Conservation (phyloP, 2,888 invertebrate genomes). For the Phania funesta region DNA sequence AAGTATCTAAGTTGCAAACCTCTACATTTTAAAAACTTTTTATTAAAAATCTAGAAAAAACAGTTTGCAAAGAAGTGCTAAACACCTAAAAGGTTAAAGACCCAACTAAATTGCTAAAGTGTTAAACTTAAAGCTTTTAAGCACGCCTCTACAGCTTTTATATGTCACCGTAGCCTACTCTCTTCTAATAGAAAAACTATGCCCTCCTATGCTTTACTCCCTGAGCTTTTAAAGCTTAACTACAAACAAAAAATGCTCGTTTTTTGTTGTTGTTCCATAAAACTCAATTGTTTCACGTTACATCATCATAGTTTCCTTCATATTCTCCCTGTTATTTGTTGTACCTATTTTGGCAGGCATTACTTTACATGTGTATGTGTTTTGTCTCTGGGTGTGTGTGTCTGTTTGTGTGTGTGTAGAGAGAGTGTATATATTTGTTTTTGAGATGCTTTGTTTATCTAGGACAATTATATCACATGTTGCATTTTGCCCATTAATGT, state of each 20-base stretch:
- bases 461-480: constrained; percentile 79
- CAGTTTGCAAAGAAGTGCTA: not conserved
- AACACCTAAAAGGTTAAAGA: not conserved
- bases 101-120: too few species aligned
- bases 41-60: not conserved
- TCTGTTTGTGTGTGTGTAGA: not conserved
- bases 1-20: too few species aligned
- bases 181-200: not conserved
- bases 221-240: constrained; percentile 8
- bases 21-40: not conserved
- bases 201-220: not conserved
- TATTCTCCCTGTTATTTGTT: not conserved
- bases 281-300: constrained; percentile 29
- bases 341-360: not conserved
- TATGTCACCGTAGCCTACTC: not conserved
- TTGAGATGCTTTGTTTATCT: constrained; percentile 69
- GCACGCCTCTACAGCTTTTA: not conserved
- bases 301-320: constrained; percentile 40
- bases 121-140: not conserved
- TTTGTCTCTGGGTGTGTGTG: not conserved
- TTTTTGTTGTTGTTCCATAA: not conserved
- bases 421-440: constrained; percentile 22
- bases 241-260: not conserved
- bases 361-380: not conserved
- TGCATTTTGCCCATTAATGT: constrained; percentile 70